A percentile compares a stretch with the other conserved stretches of the same genome.
Evolutionary conservation across 2,113 vertebrate species (phyloP).

Genomic region (Morone saxatilis): DNA sequence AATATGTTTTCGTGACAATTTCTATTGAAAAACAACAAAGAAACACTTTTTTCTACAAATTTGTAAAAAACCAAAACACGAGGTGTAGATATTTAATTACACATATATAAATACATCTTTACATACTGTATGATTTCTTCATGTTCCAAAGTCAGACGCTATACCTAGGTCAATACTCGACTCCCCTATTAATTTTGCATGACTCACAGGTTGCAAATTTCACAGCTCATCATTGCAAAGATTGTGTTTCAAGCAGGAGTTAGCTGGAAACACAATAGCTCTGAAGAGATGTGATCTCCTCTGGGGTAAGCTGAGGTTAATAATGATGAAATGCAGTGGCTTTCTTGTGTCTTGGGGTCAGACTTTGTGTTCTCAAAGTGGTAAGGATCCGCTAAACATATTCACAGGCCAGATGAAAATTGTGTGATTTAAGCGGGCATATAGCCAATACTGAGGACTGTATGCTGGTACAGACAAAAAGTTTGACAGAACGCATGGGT

Average conservation of each 20-base stretch:
- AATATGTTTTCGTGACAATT: neutral
- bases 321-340: constrained; percentile 64
- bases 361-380: constrained; percentile 55
- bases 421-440: constrained; percentile 42
- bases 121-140: constrained; percentile 30
- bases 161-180: constrained; percentile 60
- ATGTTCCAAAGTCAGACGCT: constrained; percentile 55
- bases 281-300: constrained; percentile 63
- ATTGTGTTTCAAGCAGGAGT: constrained; percentile 75
- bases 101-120: constrained; percentile 26
- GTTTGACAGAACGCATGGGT: neutral
- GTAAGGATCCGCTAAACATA: constrained; percentile 41
- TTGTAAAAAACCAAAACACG: neutral
- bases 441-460: constrained; percentile 8
- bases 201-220: constrained; percentile 78
- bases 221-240: constrained; percentile 73
- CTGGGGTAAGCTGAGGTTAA: constrained; percentile 71
- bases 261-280: constrained; percentile 71
- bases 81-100: neutral
- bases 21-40: constrained; percentile 30
- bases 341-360: constrained; percentile 64
- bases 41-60: too few relatives aligned
- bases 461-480: constrained; percentile 16
- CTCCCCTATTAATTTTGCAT: constrained; percentile 79
- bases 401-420: constrained; percentile 31